phyloP scores from a whole-genome alignment of 2,113 vertebrate species.

The Bagarius yarrelli region DNA sequence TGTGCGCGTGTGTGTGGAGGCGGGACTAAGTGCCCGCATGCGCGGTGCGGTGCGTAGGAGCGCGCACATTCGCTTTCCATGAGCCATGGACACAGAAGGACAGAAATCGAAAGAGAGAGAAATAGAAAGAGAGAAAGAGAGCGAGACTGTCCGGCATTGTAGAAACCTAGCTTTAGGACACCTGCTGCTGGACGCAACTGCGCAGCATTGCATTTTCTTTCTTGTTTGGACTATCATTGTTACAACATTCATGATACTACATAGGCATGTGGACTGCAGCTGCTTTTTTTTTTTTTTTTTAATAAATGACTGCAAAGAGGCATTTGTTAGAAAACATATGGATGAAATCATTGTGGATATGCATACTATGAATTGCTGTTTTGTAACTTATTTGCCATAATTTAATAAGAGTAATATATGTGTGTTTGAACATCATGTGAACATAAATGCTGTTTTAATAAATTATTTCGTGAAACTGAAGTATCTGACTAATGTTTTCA shows the following conservation, averaged over 20 bases:
- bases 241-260: not conserved
- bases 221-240: conserved; percentile 39
- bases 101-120: not conserved
- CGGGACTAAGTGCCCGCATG: conserved; percentile 22
- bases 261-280: conserved; percentile 31
- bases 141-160: conserved; percentile 5
- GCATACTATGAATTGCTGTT: conserved; percentile 28
- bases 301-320: conserved; percentile 2
- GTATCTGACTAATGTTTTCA: conserved; percentile 25
- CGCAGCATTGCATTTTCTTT: conserved; percentile 9
- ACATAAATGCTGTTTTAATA: conserved; percentile 45
- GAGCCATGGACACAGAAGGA: conserved; percentile 29
- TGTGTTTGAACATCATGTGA: conserved; percentile 40
- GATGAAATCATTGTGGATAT: conserved; percentile 20
- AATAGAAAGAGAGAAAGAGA: not conserved
- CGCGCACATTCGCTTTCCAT: conserved; percentile 14
- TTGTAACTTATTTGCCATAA: conserved; percentile 46
- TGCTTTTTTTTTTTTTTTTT: conserved; percentile 6
- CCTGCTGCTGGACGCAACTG: conserved; percentile 31
- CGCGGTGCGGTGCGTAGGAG: conserved; percentile 35
- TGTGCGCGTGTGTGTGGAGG: not conserved
- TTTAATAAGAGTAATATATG: conserved; percentile 57
- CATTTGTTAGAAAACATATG: conserved; percentile 25
- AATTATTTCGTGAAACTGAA: conserved; percentile 48
- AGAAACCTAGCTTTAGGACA: conserved; percentile 19